phyloP scores from a whole-genome alignment of 2,888 invertebrate genomes.

The Rhagonycha fulva region DNA sequence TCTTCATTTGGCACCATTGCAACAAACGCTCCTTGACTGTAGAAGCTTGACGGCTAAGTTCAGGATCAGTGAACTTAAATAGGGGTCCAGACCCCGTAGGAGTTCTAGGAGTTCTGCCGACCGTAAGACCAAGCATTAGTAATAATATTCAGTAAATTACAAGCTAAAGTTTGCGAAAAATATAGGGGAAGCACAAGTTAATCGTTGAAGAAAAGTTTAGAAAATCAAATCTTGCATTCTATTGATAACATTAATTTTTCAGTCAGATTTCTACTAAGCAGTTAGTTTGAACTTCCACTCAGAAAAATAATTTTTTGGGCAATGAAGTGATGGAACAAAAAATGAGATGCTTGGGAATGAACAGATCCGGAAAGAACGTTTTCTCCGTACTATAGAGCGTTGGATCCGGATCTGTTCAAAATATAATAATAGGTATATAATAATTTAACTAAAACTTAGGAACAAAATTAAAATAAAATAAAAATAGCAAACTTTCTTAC shows the following conservation, averaged over 20 bases:
- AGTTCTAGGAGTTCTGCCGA: slow-evolving; percentile 72
- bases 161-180: not conserved
- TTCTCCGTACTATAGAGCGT: not conserved
- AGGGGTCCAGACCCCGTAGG: slow-evolving; percentile 71
- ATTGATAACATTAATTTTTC: not conserved
- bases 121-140: slow-evolving; percentile 23
- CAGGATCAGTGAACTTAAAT: slow-evolving; percentile 91
- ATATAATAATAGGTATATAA: too few relatives aligned
- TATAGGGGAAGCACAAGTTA: not conserved
- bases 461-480: not conserved
- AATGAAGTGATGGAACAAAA: not conserved
- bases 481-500: slow-evolving; percentile 61
- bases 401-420: not conserved
- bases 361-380: not conserved
- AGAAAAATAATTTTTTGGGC: not conserved
- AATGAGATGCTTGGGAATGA: not conserved
- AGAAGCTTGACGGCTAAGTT: slow-evolving; percentile 87
- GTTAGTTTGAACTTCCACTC: not conserved
- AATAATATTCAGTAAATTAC: not conserved
- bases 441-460: not conserved
- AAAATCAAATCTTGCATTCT: not conserved
- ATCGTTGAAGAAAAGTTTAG: not conserved
- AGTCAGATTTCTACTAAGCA: not conserved
- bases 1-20: slow-evolving; percentile 97
- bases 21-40: slow-evolving; percentile 96